phyloP scores from a whole-genome alignment of 2,888 invertebrate genomes.

The Lasioglossum morio region DNA sequence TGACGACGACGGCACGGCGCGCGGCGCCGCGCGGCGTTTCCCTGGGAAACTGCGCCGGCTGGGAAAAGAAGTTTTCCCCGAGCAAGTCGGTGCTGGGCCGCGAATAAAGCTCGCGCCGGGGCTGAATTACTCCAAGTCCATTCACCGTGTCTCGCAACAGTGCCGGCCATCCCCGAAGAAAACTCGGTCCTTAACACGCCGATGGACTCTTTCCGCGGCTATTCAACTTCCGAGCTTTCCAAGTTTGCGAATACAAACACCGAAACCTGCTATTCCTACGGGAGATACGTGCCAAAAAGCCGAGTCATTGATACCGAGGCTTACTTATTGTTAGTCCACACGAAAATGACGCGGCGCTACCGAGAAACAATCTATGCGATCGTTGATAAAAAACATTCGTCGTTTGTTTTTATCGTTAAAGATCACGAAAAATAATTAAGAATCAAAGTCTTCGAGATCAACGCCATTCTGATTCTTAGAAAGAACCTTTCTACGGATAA shows the following conservation, averaged over 20 bases:
- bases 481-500: too few relatives aligned
- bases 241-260: neutral
- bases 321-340: too few relatives aligned
- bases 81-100: neutral
- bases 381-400: neutral
- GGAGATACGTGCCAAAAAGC: neutral
- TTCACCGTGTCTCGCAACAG: neutral
- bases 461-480: neutral
- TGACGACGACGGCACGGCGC: neutral
- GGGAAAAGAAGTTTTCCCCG: slow-evolving; percentile 14
- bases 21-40: too few relatives aligned
- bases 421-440: neutral
- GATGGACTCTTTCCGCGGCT: slow-evolving; percentile 3
- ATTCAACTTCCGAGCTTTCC: neutral
- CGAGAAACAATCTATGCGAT: neutral
- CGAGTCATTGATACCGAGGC: neutral
- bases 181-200: slow-evolving; percentile 31
- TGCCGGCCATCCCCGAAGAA: slow-evolving; percentile 20
- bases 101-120: neutral
- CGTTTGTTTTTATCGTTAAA: neutral
- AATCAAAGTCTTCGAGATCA: neutral
- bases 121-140: slow-evolving; percentile 21
- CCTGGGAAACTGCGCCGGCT: neutral
- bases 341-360: neutral
- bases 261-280: slow-evolving; percentile 1